Base-by-base conservation (phyloP, 2,888 invertebrate species). In the Athetis lepigone region DNA sequence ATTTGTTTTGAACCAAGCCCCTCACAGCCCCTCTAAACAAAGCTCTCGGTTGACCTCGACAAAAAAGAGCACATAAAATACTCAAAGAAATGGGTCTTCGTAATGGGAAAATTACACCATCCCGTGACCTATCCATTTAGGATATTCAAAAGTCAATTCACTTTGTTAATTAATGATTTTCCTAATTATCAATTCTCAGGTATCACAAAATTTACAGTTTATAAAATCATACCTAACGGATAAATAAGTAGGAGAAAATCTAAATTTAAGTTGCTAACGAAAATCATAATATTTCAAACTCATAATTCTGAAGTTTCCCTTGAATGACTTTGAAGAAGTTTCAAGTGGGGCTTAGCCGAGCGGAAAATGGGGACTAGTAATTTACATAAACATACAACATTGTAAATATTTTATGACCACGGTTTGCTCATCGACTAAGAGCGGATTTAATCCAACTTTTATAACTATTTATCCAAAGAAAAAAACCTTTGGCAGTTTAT, bases 31-130 rank as follows among this genome's bases (percentile, higher is more conserved):
- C n/a, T n/a, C n/a, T n/a, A n/a, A n/a, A 69, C 52, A 52, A 46
- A 74, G 37, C 29, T 46, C 37, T 52, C 47, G 18, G 16, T 56
- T 43, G 52, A 72, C 71, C 55, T 63, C 43, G 46, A 36, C 55
- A 43, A 55, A 67, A 39, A 73, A 59, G 51, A 63, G 51, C 42
- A 51, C 51, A 58, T 62, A 62, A 59, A 68, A 73, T 73, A 73
- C 39, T 42, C 52, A 45, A 42, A 67, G 49, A 54, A 72, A 72
- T 71, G 57, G 39, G 42, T 40, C 33, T 60, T 43, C 25, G 19
- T 50, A 60, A 69, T 70, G 70, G 46, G 37, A 70, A 58, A 60
- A 69, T 73, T 61, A 60, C 50, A 50, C 64, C 42, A 45, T n/a
- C 29, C 46, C 43, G 39, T 51, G 60, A 74, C 57, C 50, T 52